Evolutionary conservation across 2,113 vertebrate species (phyloP).

Genomic region (Eupsittula cactorum): DNA sequence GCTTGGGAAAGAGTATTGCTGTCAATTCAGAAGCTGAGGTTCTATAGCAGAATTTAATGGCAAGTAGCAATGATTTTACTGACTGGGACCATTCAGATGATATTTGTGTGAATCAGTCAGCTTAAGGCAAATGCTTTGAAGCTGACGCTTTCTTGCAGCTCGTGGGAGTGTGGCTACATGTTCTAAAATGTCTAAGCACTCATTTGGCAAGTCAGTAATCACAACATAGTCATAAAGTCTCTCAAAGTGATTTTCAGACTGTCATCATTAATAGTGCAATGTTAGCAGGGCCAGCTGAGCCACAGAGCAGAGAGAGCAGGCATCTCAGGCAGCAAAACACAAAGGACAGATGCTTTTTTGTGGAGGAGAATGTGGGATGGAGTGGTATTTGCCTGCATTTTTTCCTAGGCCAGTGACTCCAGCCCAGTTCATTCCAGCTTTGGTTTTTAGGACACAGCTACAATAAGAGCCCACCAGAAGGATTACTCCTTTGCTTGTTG

Average conservation of each 20-base stretch:
- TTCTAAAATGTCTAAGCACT: constrained; percentile 44
- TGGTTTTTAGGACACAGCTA: neutral
- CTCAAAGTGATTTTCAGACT: constrained; percentile 57
- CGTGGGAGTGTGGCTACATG: constrained; percentile 37
- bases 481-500: neutral
- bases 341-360: constrained; percentile 59
- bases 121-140: constrained; percentile 64
- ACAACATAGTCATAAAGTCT: constrained; percentile 27
- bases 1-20: constrained; percentile 34
- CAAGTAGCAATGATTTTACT: constrained; percentile 32
- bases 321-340: constrained; percentile 27
- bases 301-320: constrained; percentile 20
- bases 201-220: constrained; percentile 48
- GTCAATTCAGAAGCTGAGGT: neutral
- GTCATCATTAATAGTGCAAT: constrained; percentile 49
- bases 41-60: constrained; percentile 28
- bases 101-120: constrained; percentile 41
- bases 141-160: constrained; percentile 43
- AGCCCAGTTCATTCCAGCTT: constrained; percentile 57
- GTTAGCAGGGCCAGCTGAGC: constrained; percentile 45
- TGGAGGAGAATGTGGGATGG: constrained; percentile 54
- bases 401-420: constrained; percentile 47
- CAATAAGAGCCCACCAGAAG: neutral
- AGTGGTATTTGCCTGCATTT: constrained; percentile 60
- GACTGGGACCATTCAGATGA: neutral